Conservation (phyloP, 2,888 invertebrate species). For the Ochropacha duplaris region DNA sequence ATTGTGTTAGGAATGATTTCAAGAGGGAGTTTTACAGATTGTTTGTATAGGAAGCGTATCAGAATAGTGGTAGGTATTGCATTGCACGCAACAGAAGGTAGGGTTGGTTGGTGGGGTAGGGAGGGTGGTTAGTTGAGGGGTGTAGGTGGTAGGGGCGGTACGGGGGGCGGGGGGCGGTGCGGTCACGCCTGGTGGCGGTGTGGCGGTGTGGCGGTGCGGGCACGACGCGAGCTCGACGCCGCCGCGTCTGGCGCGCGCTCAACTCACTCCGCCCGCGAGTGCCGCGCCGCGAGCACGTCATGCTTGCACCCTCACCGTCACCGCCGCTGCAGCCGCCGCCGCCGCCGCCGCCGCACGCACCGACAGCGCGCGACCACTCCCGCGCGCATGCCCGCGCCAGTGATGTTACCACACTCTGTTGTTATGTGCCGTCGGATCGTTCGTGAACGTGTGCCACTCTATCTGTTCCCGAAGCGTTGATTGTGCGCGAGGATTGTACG, state of each 20-base stretch:
- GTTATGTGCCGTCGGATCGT: constrained; percentile 68
- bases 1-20: not conserved
- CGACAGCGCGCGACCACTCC: constrained; percentile 51
- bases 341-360: constrained; percentile 44
- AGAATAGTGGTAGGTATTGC: not conserved
- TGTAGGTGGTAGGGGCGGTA: constrained; percentile 29
- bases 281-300: constrained; percentile 60
- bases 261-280: constrained; percentile 60
- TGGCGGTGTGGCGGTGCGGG: constrained; percentile 33
- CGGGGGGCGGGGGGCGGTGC: constrained; percentile 34
- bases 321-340: constrained; percentile 46
- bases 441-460: constrained; percentile 72
- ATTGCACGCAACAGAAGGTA: not conserved
- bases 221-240: constrained; percentile 52
- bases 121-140: constrained; percentile 26
- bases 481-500: constrained; percentile 41
- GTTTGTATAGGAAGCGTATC: not conserved
- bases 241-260: constrained; percentile 58
- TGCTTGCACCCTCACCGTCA: constrained; percentile 46
- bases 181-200: constrained; percentile 33
- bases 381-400: constrained; percentile 66
- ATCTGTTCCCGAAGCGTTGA: constrained; percentile 75
- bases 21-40: not conserved
- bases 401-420: constrained; percentile 73
- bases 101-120: constrained; percentile 18